phyloP scores from a whole-genome alignment of 2,888 invertebrate species.

The Prenolepis imparis region DNA sequence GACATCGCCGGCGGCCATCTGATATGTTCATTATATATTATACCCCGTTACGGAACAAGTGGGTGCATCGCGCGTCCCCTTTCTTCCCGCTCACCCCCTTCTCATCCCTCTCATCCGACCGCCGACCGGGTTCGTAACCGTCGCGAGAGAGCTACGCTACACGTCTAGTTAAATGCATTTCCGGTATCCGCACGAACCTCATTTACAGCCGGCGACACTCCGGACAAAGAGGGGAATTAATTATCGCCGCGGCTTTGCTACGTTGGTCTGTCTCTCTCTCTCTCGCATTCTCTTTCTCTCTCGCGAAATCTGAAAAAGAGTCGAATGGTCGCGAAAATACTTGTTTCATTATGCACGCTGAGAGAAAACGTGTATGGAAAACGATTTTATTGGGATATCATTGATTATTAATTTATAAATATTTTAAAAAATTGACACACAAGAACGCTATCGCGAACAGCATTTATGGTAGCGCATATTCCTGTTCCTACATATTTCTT shows the following conservation, averaged over 20 bases:
- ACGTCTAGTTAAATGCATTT: conserved; percentile 74
- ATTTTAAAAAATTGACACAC: not conserved
- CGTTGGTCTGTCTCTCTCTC: not conserved
- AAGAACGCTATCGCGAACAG: too few relatives aligned
- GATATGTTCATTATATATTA: conserved; percentile 77
- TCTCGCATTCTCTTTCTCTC: not conserved
- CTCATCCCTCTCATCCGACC: conserved; percentile 39
- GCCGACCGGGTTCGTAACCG: conserved; percentile 15
- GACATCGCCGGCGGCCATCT: conserved; percentile 77
- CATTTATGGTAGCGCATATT: not conserved
- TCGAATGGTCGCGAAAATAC: conserved; percentile 9
- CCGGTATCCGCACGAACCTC: conserved; percentile 70
- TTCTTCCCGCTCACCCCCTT: not conserved
- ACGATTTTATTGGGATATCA: not conserved
- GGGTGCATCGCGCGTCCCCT: conserved; percentile 56
- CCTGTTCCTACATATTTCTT: not conserved
- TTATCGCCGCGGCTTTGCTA: conserved; percentile 32
- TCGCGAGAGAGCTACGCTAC: conserved; percentile 52
- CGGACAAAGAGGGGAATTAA: conserved; percentile 44
- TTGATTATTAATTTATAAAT: not conserved
- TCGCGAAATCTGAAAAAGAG: conserved; percentile 25
- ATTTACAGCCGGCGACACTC: conserved; percentile 51
- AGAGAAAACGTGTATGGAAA: not conserved
- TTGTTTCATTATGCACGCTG: not conserved
- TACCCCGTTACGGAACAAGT: conserved; percentile 73